Base-by-base conservation (phyloP, 2,797 vertebrate species). In the Lateolabrax maculatus region DNA sequence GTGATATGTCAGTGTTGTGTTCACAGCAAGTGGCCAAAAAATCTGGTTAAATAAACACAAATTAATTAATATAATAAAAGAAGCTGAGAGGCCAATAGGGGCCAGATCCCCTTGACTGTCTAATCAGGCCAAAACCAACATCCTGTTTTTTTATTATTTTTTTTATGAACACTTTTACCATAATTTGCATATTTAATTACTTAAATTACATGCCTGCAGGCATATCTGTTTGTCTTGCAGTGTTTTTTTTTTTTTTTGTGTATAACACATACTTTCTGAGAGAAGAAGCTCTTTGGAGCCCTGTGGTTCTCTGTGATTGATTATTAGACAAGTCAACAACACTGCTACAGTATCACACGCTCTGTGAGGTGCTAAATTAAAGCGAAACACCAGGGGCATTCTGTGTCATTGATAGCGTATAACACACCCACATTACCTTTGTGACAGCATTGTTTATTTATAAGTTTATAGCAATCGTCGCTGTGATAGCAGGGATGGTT, bases 261-360 rank as follows among this genome's bases (percentile, higher is more conserved):
- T 34, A 49, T 25, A 62, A n/a, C 29, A 16, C 44, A 71, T 79
- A 46, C 69, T 81, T 48, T 75, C n/a, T 43, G 41, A 78, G 37
- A 27, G 13, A 56, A 66, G 36, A 52, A 36, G 44, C 52, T 41
- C 1, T 70, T 31, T 18, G 13, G 37, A 58, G n/a, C 36, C 21
- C 34, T 23, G 51, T 44, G 29, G 76, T 61, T 84, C 43, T 62
- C 37, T 46, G 55, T 72, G 76, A 88, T 85, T 71, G 80, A 90
- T 88, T 71, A 74, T 71, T 18, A 39, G 58, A 71, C 13, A 21
- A 70, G 66, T 63, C 52, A 68, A 68, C 66, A 70, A 18, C 53
- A 23, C 25, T 4, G 57, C 52, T 21, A 5, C 39, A 61, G 57
- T 51, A 51, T 82, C 64, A 76, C 31, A 51, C 31, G 9, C 44